Evolutionary conservation across 2,888 invertebrate species (phyloP).

Genomic region (Lysandra bellargus): DNA sequence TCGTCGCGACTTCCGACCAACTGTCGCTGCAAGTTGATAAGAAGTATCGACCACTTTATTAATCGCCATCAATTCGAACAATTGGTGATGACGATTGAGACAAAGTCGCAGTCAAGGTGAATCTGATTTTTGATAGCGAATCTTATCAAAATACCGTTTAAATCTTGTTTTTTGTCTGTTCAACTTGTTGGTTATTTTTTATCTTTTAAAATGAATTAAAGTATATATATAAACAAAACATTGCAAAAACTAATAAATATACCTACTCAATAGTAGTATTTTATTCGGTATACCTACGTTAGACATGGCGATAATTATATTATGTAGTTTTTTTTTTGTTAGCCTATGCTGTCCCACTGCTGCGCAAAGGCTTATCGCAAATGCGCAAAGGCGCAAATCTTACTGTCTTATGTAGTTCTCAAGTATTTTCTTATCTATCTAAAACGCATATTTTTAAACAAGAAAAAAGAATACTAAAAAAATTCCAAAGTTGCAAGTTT

Average conservation of each 20-base stretch:
- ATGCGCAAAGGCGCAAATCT: no score
- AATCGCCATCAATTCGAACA: conserved; percentile 69
- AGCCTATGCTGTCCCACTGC: no score
- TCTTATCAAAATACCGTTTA: neutral
- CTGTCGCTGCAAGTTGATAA: conserved; percentile 72
- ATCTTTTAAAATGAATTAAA: neutral
- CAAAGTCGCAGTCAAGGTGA: conserved; percentile 35
- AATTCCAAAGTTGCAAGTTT: neutral
- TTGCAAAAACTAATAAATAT: no score
- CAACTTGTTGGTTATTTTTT: neutral
- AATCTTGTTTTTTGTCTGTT: neutral
- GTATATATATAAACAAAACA: neutral
- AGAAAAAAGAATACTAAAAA: no score
- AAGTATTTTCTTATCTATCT: no score
- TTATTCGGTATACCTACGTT: no score
- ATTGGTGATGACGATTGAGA: conserved; percentile 64
- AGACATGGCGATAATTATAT: no score
- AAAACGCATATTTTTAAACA: no score
- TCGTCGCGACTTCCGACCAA: conserved; percentile 47
- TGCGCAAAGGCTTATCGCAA: no score
- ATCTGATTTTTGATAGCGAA: conserved; percentile 28
- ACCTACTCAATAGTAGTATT: no score
- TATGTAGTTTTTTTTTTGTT: no score
- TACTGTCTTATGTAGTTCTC: no score
- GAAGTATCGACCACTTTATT: conserved; percentile 69